Evolutionary conservation across 1,140 invertebrate genomes (phyloP).

Genomic region (Trichoplusia ni): DNA sequence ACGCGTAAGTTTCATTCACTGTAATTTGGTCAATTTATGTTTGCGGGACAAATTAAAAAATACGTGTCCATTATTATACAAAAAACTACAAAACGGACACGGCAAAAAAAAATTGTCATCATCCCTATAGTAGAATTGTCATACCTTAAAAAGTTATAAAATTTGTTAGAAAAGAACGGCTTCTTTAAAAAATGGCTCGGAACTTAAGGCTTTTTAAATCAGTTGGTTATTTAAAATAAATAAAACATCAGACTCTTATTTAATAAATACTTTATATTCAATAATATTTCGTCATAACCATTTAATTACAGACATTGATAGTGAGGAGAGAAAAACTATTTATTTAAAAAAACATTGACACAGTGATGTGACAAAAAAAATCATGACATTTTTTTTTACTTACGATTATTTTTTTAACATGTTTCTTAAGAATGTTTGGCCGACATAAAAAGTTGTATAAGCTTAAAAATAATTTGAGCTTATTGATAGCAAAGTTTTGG

Average conservation of each 20-base stretch:
- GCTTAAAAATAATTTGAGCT: slow-evolving; percentile 44
- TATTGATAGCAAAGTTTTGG: slow-evolving; percentile 41
- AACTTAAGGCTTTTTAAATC: too few relatives aligned
- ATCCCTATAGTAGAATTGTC: too few relatives aligned
- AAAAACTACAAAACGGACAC: too few relatives aligned
- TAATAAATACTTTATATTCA: slow-evolving; percentile 75
- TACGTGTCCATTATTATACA: too few relatives aligned
- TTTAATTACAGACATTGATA: slow-evolving; percentile 28
- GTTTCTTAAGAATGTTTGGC: not conserved
- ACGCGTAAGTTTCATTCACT: too few relatives aligned
- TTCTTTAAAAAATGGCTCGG: too few relatives aligned
- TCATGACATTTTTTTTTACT: not conserved
- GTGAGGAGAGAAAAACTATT: slow-evolving; percentile 18
- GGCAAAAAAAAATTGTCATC: too few relatives aligned
- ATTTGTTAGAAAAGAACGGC: too few relatives aligned
- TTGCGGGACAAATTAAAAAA: too few relatives aligned
- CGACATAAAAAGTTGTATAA: slow-evolving; percentile 1
- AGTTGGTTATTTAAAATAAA: too few relatives aligned
- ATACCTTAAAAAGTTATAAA: too few relatives aligned
- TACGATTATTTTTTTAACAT: not conserved
- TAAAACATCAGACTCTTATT: slow-evolving; percentile 56
- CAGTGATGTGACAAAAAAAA: slow-evolving; percentile 7
- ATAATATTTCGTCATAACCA: slow-evolving; percentile 46
- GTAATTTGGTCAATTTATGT: too few relatives aligned
- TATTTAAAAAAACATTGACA: not conserved